A percentile compares a stretch with the other conserved stretches of the same genome.
Evolutionary conservation across 2,888 invertebrate species (phyloP).

Genomic region (Parnassius mnemosyne): DNA sequence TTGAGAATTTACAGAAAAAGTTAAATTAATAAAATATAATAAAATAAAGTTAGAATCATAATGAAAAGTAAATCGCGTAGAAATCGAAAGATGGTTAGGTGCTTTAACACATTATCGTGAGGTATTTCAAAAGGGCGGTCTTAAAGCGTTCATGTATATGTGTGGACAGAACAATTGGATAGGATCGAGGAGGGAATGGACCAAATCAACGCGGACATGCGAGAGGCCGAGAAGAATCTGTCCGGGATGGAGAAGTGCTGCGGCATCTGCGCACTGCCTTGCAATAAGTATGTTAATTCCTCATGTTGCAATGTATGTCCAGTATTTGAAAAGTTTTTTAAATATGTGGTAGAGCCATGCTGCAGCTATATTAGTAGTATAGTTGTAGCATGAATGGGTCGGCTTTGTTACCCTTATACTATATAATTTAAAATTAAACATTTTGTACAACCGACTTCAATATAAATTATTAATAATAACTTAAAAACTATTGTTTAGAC

Average conservation of each 20-base stretch:
- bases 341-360: too few relatives aligned
- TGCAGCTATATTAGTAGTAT: too few relatives aligned
- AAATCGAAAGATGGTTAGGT: slow-evolving; percentile 47
- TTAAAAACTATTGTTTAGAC: too few relatives aligned
- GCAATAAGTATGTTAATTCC: slow-evolving; percentile 91
- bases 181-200: slow-evolving; percentile 99
- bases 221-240: slow-evolving; percentile 99
- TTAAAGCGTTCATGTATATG: slow-evolving; percentile 58
- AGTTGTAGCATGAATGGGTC: too few relatives aligned
- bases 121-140: slow-evolving; percentile 42
- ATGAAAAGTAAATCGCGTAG: slow-evolving; percentile 28
- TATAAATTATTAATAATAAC: too few relatives aligned
- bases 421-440: too few relatives aligned
- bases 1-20: slow-evolving; percentile 75
- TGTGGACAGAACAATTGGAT: slow-evolving; percentile 97
- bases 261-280: slow-evolving; percentile 98
- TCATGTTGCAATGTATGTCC: not conserved
- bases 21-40: slow-evolving; percentile 23
- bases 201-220: slow-evolving; percentile 99
- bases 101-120: slow-evolving; percentile 53
- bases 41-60: slow-evolving; percentile 33
- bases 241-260: slow-evolving; percentile 99
- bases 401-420: too few relatives aligned
- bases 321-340: too few relatives aligned
- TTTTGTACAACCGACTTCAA: too few relatives aligned